Evolutionary conservation across 2,797 vertebrate genomes (phyloP).

Genomic region (Adelosebastes latens): DNA sequence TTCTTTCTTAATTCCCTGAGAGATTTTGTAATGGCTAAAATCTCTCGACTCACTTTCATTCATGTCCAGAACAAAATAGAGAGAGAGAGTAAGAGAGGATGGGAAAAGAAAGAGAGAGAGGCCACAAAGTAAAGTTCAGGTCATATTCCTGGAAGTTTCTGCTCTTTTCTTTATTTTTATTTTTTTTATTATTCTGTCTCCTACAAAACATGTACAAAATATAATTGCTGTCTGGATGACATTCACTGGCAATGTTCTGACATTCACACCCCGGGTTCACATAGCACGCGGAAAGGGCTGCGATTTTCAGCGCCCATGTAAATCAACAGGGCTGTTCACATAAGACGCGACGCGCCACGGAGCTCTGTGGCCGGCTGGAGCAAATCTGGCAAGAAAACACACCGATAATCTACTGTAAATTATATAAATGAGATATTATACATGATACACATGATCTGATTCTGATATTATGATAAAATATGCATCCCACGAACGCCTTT

Average conservation of each 20-base stretch:
- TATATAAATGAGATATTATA: too few species aligned
- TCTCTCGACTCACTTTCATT: slow-evolving; percentile 48
- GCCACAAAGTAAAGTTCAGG: slow-evolving; percentile 19
- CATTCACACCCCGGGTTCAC: too few species aligned
- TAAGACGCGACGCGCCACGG: too few species aligned
- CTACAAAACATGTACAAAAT: background rate
- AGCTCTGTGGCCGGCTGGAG: too few species aligned
- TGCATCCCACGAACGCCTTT: too few species aligned
- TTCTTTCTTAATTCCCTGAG: slow-evolving; percentile 45
- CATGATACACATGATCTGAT: too few species aligned
- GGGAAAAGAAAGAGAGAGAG: background rate
- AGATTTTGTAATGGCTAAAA: slow-evolving; percentile 64
- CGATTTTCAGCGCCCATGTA: too few species aligned
- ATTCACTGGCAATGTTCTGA: background rate
- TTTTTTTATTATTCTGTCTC: background rate
- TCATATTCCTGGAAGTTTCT: background rate
- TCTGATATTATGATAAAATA: too few species aligned
- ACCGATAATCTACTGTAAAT: too few species aligned
- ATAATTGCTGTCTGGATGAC: background rate
- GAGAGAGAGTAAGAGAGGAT: background rate
- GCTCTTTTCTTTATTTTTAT: background rate
- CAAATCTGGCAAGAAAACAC: too few species aligned
- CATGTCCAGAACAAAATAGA: slow-evolving; percentile 43
- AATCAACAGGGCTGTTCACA: too few species aligned
- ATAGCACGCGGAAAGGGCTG: too few species aligned